phyloP scores from a whole-genome alignment of 2,888 invertebrate genomes.

The Tachina grossa region DNA sequence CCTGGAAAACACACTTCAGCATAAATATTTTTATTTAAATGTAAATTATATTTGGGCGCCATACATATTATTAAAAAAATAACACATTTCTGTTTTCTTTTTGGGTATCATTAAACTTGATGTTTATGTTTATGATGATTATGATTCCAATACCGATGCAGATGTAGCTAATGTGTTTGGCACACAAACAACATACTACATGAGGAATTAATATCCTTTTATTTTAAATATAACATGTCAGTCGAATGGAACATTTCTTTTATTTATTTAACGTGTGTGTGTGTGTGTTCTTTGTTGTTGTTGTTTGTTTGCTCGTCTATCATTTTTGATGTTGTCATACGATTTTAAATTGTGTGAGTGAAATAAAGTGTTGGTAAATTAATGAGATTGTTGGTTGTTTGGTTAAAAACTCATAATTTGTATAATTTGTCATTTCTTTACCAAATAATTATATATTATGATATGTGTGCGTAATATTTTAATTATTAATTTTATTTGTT shows the following conservation, averaged over 20 bases:
- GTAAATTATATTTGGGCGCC: constrained; percentile 29
- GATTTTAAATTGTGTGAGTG: not conserved
- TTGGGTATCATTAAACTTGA: not conserved
- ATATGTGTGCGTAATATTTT: not conserved
- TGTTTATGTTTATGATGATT: not conserved
- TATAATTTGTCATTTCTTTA: constrained; percentile 29
- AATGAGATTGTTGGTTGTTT: constrained; percentile 2
- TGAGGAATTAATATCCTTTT: constrained; percentile 7
- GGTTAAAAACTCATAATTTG: constrained; percentile 16
- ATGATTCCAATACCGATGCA: not conserved
- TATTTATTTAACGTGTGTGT: not conserved
- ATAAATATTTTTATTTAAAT: not conserved
- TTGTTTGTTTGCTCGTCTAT: constrained; percentile 16
- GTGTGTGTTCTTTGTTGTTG: not conserved
- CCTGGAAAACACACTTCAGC: not conserved
- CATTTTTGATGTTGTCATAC: not conserved
- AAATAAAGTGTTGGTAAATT: not conserved
- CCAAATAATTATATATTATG: not conserved
- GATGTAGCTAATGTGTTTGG: constrained; percentile 2
- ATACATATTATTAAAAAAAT: not conserved
- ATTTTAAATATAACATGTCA: not conserved
- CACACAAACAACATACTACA: constrained; percentile 28
- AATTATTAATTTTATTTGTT: not conserved
- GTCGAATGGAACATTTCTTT: not conserved
- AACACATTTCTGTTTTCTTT: constrained; percentile 2